Conservation (phyloP, 2,113 vertebrate species). For the Rhynchomys soricoides region DNA sequence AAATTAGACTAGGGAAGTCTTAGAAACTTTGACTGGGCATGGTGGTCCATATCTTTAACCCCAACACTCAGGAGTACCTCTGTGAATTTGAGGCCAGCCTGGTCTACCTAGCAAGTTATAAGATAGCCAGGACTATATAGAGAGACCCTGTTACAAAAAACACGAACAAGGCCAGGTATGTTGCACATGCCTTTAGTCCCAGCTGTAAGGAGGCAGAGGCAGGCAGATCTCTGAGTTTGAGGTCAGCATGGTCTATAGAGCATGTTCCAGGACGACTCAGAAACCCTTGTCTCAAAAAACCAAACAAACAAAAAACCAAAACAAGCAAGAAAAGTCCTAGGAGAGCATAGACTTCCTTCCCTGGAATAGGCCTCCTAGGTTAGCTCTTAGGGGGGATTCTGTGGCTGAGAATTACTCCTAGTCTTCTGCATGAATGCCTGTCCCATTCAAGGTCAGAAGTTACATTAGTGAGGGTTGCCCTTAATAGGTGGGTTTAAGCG, state of each 20-base stretch:
- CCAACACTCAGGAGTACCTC: not conserved
- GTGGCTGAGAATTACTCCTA: not conserved
- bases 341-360: not conserved
- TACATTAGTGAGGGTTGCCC: not conserved
- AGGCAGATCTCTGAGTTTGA: not conserved
- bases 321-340: not conserved
- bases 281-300: not conserved
- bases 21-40: not conserved
- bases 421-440: not conserved
- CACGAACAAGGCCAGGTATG: not conserved
- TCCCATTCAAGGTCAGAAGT: not conserved
- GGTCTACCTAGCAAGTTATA: not conserved
- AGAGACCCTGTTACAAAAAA: not conserved
- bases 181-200: not conserved
- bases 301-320: not conserved
- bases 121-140: not conserved
- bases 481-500: not conserved
- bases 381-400: not conserved
- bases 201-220: not conserved
- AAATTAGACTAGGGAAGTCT: not conserved
- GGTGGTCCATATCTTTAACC: not conserved
- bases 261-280: not conserved
- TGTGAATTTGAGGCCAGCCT: not conserved
- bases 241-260: not conserved
- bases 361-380: not conserved